A percentile compares a stretch with the other conserved stretches of the same genome.
These are phyloP conservation scores for Salticus scenicus DNA, from an alignment of 2,888 invertebrate genomes.

Conservation along the genomic window DNA sequence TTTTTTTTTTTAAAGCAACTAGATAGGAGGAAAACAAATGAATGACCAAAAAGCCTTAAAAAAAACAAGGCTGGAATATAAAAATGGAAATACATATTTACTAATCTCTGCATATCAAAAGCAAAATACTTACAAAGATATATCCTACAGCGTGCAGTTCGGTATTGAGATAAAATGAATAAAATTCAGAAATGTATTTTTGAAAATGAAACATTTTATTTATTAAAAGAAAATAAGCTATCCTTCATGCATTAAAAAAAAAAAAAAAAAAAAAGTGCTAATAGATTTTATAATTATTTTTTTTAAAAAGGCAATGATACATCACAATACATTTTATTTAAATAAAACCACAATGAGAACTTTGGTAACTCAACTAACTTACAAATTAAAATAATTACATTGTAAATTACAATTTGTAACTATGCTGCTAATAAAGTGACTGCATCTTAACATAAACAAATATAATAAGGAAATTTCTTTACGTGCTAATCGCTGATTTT, in stretches of 20 bases:
- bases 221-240: conserved; percentile 32
- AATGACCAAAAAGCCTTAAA: neutral
- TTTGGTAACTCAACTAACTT: too few species aligned
- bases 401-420: too few species aligned
- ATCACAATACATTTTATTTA: neutral
- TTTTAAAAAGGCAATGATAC: neutral
- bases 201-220: conserved; percentile 37
- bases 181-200: conserved; percentile 57
- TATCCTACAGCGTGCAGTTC: conserved; percentile 59
- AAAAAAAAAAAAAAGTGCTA: neutral
- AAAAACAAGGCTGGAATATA: neutral
- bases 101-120: conserved; percentile 54
- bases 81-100: conserved; percentile 11
- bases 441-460: too few species aligned
- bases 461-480: too few species aligned
- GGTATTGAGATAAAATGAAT: conserved; percentile 63
- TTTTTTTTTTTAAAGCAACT: neutral
- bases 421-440: too few species aligned
- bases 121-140: conserved; percentile 62
- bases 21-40: neutral
- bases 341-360: too few species aligned
- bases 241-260: conserved; percentile 27
- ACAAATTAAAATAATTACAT: too few species aligned
- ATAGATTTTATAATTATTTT: neutral
- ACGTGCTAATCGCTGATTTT: too few species aligned